Conservation (phyloP, 2,888 invertebrate genomes). For the Volucella bombylans region DNA sequence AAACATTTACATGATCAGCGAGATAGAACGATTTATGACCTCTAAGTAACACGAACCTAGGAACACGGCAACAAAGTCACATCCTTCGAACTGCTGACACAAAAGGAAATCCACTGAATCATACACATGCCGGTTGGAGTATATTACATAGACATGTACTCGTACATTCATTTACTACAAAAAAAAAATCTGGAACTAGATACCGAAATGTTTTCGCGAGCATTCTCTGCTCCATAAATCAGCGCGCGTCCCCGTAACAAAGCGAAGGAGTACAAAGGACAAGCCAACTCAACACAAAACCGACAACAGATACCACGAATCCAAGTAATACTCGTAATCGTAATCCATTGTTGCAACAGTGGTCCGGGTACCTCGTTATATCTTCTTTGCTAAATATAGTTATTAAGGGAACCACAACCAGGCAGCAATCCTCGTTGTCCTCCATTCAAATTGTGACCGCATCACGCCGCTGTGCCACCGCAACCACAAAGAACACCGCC, state of each 20-base stretch:
- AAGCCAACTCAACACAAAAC: slow-evolving; percentile 59
- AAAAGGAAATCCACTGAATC: slow-evolving; percentile 63
- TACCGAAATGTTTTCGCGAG: slow-evolving; percentile 25
- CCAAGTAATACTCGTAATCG: no score
- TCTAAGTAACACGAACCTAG: slow-evolving; percentile 28
- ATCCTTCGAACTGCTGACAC: slow-evolving; percentile 38
- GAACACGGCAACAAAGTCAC: slow-evolving; percentile 30
- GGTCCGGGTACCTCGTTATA: slow-evolving; percentile 29
- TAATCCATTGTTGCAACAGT: slow-evolving; percentile 42
- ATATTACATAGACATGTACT: slow-evolving; percentile 8
- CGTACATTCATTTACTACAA: no score
- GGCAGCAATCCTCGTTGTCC: slow-evolving; percentile 23
- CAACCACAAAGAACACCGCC: slow-evolving; percentile 64
- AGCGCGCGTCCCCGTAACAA: slow-evolving; percentile 46
- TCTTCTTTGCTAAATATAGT: slow-evolving; percentile 57
- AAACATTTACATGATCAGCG: slow-evolving; percentile 60
- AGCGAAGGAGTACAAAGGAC: slow-evolving; percentile 60
- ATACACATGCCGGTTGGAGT: slow-evolving; percentile 32
- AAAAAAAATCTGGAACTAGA: slow-evolving; percentile 49
- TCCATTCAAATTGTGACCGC: slow-evolving; percentile 57
- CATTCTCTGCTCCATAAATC: slow-evolving; percentile 60
- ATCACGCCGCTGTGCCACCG: slow-evolving; percentile 5
- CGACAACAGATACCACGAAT: slow-evolving; percentile 2
- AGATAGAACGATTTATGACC: slow-evolving; percentile 68
- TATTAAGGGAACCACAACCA: slow-evolving; percentile 54